Percentiles rank a stretch among this genome's conserved stretches.
phyloP scores from a whole-genome alignment of 2,113 vertebrate genomes.

The Malurus melanocephalus region DNA sequence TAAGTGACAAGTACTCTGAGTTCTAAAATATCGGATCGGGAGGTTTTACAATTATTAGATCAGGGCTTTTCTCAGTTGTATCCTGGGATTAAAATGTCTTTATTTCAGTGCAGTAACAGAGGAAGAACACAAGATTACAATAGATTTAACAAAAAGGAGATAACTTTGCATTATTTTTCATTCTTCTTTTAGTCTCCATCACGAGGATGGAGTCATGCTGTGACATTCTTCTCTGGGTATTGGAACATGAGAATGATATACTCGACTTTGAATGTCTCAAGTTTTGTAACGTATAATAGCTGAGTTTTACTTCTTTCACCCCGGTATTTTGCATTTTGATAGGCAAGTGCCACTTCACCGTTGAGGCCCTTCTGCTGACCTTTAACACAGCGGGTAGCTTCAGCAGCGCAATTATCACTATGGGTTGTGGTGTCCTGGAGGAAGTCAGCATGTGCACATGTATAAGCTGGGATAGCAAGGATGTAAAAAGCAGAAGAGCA shows the following conservation, averaged over 20 bases:
- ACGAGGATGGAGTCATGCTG: conserved; percentile 67
- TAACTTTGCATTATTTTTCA: conserved; percentile 79
- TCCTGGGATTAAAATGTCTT: conserved; percentile 62
- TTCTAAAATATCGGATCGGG: conserved; percentile 17
- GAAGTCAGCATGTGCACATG: background rate
- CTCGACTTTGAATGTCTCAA: conserved; percentile 67
- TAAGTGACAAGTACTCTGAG: conserved; percentile 35
- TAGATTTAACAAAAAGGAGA: conserved; percentile 68
- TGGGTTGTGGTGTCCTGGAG: conserved; percentile 44
- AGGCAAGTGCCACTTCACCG: conserved; percentile 60
- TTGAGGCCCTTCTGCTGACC: conserved; percentile 55
- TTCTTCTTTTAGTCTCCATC: conserved; percentile 70
- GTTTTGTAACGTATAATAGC: conserved; percentile 70
- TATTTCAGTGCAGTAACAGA: conserved; percentile 60
- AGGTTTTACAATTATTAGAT: conserved; percentile 67
- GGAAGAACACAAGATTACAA: conserved; percentile 66
- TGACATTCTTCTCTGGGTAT: conserved; percentile 72
- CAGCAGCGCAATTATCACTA: conserved; percentile 43
- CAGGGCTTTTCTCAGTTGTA: conserved; percentile 46
- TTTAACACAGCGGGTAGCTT: conserved; percentile 50
- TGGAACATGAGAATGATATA: conserved; percentile 72
- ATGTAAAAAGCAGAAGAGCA: background rate
- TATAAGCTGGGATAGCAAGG: conserved; percentile 29
- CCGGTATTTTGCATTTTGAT: conserved; percentile 69
- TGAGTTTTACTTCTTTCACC: conserved; percentile 68